Base-by-base conservation (phyloP, 2,113 vertebrate species). In the Clinocottus analis region DNA sequence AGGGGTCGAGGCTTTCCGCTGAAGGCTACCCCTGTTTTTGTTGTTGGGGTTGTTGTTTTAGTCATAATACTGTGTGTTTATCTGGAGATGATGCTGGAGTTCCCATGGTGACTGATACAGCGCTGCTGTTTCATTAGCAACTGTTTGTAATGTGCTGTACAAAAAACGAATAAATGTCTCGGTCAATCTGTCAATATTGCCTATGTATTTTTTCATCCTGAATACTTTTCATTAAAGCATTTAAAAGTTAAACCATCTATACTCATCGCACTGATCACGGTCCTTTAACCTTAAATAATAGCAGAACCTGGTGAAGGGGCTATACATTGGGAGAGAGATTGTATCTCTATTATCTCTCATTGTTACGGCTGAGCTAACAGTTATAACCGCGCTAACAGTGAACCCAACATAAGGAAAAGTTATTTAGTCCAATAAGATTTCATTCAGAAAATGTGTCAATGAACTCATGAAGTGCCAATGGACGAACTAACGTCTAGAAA, bases 31-130 rank as follows among this genome's bases (percentile, higher is more conserved):
- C 89, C 89, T 1, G 33, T 93, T 43, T 82, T 94, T 39, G 25
- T 93, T 27, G 77, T 83, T 6, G 83, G 61, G 39, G 29, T 94
- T 33, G 56, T 90, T 62, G 64, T 93, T 84, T 68, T 93, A 59
- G 75, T 94, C 65, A 66, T 94, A 51, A 82, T 95, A 72, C 8
- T 94, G 49, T 92, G 61, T 79, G 58, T 94, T 87, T 94, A 94
- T 77, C 66, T 94, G 78, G 90, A 94, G 64, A 49, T 94, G 76
- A 91, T 94, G 79, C 75, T 90, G 31, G 84, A 75, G 4, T 90
- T 92, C 47, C 90, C 91, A 1, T 94, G 93, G 91, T 92, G 68
- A 91, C 55, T 72, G 65, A 71, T 62, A 69, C 37, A 11, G 39
- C 35, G 37, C 23, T 75, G 31, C 35, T 64, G 47, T 74, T 73